Percentiles rank a stretch among this genome's conserved stretches.
These are phyloP conservation scores for Drosophila gaucha DNA, from an alignment of 2,888 invertebrate genomes.

Conservation along the genomic window DNA sequence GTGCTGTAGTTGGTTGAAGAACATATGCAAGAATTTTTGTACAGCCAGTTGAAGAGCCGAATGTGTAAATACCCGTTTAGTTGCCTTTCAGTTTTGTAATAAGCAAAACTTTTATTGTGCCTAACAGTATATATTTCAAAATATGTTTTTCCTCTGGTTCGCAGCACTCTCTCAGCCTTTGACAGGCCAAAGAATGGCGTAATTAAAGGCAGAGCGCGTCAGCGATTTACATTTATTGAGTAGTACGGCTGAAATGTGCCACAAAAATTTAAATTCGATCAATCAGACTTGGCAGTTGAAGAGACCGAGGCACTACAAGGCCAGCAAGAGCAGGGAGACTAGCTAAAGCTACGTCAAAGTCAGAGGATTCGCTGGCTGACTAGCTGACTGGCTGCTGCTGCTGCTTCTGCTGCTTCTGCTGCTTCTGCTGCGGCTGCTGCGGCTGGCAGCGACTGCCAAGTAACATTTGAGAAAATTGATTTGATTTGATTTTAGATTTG, in stretches of 20 bases:
- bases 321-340: not conserved
- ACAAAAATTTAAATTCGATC: constrained; percentile 79
- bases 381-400: constrained; percentile 17
- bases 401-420: constrained; percentile 19
- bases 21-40: constrained; percentile 15
- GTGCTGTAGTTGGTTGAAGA: constrained; percentile 40
- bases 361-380: constrained; percentile 29
- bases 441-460: constrained; percentile 62
- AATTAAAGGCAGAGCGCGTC: constrained; percentile 63
- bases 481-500: constrained; percentile 79
- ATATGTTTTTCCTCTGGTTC: not conserved
- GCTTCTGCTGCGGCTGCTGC: constrained; percentile 30
- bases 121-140: not conserved
- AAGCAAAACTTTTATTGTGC: not conserved
- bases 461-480: constrained; percentile 76
- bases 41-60: constrained; percentile 12
- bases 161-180: too few relatives aligned
- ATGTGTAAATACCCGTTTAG: constrained; percentile 9
- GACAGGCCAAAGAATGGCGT: constrained; percentile 31
- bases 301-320: constrained; percentile 7
- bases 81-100: not conserved
- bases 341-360: constrained; percentile 48
- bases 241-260: constrained; percentile 66
- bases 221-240: constrained; percentile 54
- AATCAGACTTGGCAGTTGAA: constrained; percentile 58